Evolutionary conservation across 30 jellyfish, hydroid and myxozoan genomes (phyloP), one percentile per base, ranked within the genome.

Genomic region (Chironex yamaguchii): DNA sequence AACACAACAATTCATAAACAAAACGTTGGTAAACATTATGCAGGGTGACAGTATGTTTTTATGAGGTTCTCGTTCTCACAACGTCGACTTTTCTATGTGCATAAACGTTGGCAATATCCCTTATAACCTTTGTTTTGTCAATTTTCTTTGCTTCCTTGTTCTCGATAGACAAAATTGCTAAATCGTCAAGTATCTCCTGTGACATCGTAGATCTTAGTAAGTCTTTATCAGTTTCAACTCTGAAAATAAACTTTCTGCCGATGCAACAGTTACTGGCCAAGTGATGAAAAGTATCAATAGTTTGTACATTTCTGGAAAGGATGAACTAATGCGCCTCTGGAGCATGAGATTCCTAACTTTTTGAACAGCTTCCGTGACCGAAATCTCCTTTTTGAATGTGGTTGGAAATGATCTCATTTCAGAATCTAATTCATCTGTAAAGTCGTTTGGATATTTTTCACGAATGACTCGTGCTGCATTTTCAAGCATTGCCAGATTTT

Each of bases 301-400:
- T 58, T 54, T 79, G 70, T 58, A 54, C 13, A 53, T 22, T 30
- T 53, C 20, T 3, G 81, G 89, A 34, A 52, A 78, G 22, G 89
- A 78, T 6, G 82, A 79, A 31, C 90, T 79, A 24, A 79, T 68
- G 29, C 90, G 52, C 36, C 82, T 79, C 32, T 78, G 70, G 49
- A 78, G 34, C 81, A 78, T 78, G 32, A 78, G 20, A 62, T 52
- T 35, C 22, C 21, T 34, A 4, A 79, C n/a, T 1, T 79, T 82
- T 23, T 35, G 12, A 63, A 50, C 68, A 21, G 90, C 12, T 34
- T 31, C 34, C 20, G 34, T 78, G 28, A 14, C 69, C 63, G 22
- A 11, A 4, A 34, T 54, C 28, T 54, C 68, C n/a, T 54, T 31
- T 14, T 80, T 2, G 63, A 78, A 54, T 27, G 58, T 80, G 49